Percentiles rank a stretch among this genome's conserved stretches.
Conservation (phyloP, 2,888 invertebrate species). For the Melinaea menophilus region DNA sequence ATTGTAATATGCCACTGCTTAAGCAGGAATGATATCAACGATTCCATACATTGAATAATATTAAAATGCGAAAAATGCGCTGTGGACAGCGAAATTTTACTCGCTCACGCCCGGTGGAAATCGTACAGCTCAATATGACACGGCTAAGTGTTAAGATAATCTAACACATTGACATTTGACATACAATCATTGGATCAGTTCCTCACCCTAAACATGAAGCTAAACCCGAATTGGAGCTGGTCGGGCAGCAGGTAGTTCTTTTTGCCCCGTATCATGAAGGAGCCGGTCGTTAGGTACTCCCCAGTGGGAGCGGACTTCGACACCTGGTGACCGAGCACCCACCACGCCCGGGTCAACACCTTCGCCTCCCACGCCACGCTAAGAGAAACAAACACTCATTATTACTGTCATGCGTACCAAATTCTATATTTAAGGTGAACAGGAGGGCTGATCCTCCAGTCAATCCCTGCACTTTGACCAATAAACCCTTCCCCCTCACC, state of each 20-base stretch:
- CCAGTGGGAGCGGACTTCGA: slow-evolving; percentile 98
- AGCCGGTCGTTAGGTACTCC: slow-evolving; percentile 97
- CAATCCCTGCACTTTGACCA: too few species aligned
- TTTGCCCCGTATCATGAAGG: slow-evolving; percentile 98
- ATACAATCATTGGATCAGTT: too few species aligned
- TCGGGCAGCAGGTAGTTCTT: slow-evolving; percentile 98
- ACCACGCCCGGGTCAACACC: slow-evolving; percentile 96
- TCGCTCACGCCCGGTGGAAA: too few species aligned
- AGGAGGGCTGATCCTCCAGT: neutral
- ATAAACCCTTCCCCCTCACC: too few species aligned
- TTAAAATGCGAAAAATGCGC: too few species aligned
- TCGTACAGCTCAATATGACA: too few species aligned
- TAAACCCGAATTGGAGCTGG: slow-evolving; percentile 95
- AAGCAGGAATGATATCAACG: too few species aligned
- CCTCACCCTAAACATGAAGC: slow-evolving; percentile 86
- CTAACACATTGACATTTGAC: too few species aligned
- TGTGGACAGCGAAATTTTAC: too few species aligned
- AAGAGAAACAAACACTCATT: slow-evolving; percentile 13
- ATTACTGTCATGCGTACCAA: neutral
- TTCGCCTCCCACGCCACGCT: slow-evolving; percentile 99
- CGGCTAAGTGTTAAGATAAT: too few species aligned
- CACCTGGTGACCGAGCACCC: slow-evolving; percentile 97
- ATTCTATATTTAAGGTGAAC: neutral
- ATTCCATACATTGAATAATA: too few species aligned
- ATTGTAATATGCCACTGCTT: too few species aligned